These are phyloP conservation scores for Prionchulus punctatus DNA, from an alignment of 2,888 invertebrate genomes.

Conservation along the genomic window DNA sequence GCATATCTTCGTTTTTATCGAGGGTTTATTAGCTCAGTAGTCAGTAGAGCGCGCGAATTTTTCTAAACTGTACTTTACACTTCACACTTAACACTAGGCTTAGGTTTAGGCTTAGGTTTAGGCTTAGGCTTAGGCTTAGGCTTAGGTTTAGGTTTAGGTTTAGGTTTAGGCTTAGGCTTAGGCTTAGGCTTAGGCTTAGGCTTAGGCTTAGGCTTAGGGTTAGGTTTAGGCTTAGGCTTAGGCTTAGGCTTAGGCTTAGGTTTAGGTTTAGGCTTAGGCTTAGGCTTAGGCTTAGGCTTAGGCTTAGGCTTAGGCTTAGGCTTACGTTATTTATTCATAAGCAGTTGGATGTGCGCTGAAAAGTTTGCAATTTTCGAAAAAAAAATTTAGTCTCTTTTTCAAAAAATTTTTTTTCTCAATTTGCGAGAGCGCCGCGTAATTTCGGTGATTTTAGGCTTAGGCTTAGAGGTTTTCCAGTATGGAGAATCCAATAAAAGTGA, in stretches of 20 bases:
- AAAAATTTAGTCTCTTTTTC: no score
- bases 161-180: background rate
- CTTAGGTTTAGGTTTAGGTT: background rate
- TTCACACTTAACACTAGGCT: background rate
- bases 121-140: slow-evolving; percentile 3
- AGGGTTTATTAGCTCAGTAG: no score
- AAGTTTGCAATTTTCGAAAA: no score
- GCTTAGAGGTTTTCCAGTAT: no score
- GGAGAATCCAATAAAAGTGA: no score
- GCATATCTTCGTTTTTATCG: no score
- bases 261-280: slow-evolving; percentile 2
- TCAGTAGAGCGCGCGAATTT: no score
- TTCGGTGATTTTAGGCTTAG: no score
- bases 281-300: background rate
- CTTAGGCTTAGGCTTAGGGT: slow-evolving; percentile 8
- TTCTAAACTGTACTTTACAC: no score
- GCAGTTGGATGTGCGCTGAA: no score
- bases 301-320: background rate
- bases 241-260: slow-evolving; percentile 8
- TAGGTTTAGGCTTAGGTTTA: slow-evolving; percentile 2
- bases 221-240: slow-evolving; percentile 7
- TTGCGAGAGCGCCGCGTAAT: no score
- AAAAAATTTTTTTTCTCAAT: no score
- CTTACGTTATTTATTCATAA: background rate
- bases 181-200: slow-evolving; percentile 6